Evolutionary conservation across 2,888 invertebrate genomes (phyloP), one percentile per base, ranked within the genome.

Genomic region (Ptilodon capucinus): DNA sequence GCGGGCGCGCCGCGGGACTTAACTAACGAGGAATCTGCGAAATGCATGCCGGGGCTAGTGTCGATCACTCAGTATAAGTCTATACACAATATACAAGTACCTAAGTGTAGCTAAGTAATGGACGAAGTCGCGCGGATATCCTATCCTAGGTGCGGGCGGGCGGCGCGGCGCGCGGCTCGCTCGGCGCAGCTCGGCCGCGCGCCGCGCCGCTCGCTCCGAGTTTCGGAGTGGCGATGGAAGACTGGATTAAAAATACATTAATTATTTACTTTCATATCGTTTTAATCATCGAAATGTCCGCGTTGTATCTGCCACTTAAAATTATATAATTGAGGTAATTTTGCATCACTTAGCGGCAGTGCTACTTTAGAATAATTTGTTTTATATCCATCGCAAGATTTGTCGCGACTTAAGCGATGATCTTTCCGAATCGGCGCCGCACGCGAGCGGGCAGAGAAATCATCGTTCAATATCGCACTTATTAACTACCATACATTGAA

Each of bases 71-170:
- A 46, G 45, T 43, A 30, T 56, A 7, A 47, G 42, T 57, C 67
- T 77, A 76, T 79, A 79, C 76, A 81, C 68, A 76, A 81, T 81
- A 70, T 82, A 82, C 79, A 81, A 68, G 71, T 73, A 74, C 72
- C 76, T 79, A 77, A 70, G 70, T 73, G 75, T 76, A 74, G 74
- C 73, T 77, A 76, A 64, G 68, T 75, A 68, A 77, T 84, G 84
- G 84, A 85, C 84, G 84, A 79, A 81, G 79, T 77, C 71, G 74
- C 76, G 74, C 72, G 74, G 69, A 66, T 65, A 62, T 55, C 69
- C 74, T 70, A 66, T 47, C 45, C 69, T 70, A 64, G 38, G 61
- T 55, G 60, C 57, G 52, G 51, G 54, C 39, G 34, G 9, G 34
- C 25, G 38, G 49, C 35, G 49, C 36, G 50, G 38, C 52, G 48